Percentiles rank a stretch among this genome's conserved stretches.
These are phyloP conservation scores for Danaus plexippus DNA, from an alignment of 1,140 invertebrate genomes.

Conservation along the genomic window DNA sequence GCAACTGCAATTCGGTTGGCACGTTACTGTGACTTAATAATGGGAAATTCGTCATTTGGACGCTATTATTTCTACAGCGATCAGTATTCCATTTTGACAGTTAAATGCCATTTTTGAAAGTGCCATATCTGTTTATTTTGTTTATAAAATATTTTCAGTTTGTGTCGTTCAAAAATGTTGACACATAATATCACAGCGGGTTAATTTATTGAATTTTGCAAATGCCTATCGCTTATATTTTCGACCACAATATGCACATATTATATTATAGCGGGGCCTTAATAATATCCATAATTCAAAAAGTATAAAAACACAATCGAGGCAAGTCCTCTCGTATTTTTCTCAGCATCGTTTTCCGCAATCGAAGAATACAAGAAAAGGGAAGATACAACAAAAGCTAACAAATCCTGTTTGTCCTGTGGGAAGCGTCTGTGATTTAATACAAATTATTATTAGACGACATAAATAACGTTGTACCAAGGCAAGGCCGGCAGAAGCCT, in stretches of 20 bases:
- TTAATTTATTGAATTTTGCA: too few relatives aligned
- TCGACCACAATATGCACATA: too few relatives aligned
- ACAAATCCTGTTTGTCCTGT: constrained; percentile 64
- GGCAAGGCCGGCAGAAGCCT: constrained; percentile 43
- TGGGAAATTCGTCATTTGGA: constrained; percentile 44
- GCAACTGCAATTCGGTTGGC: constrained; percentile 26
- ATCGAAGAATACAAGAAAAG: constrained; percentile 4
- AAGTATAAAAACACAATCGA: too few relatives aligned
- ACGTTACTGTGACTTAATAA: constrained; percentile 33
- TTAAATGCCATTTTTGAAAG: constrained; percentile 34
- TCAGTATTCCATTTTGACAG: constrained; percentile 39
- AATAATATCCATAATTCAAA: too few relatives aligned
- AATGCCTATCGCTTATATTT: too few relatives aligned
- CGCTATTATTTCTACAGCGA: constrained; percentile 36
- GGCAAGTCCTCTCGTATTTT: too few relatives aligned
- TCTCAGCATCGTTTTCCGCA: too few relatives aligned
- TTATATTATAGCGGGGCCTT: too few relatives aligned
- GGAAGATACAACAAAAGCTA: constrained; percentile 56
- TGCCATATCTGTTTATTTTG: constrained; percentile 20
- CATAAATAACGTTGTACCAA: constrained; percentile 65
- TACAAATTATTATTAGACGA: constrained; percentile 72
- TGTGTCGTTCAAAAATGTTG: too few relatives aligned
- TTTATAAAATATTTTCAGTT: too few relatives aligned
- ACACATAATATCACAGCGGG: too few relatives aligned
- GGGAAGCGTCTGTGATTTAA: constrained; percentile 64